Percentiles rank a stretch among this genome's conserved stretches.
These are phyloP conservation scores for Myoxocephalus aenaeus DNA, from an alignment of 2,797 vertebrate genomes.

Conservation along the genomic window DNA sequence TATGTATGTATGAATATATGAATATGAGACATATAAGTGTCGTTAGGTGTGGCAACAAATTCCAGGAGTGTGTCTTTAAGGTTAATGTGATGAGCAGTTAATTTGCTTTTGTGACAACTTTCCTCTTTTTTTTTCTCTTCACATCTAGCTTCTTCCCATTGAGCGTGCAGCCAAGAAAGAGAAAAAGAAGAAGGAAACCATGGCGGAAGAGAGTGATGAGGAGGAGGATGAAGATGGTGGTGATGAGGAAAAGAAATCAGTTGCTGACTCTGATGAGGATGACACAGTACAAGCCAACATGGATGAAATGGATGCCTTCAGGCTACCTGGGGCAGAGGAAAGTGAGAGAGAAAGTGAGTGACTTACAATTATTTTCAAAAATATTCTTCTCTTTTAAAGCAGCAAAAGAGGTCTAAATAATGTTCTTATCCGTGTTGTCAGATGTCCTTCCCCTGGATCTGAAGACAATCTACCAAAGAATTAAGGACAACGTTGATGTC, in stretches of 20 bases:
- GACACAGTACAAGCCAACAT: slow-evolving; percentile 88
- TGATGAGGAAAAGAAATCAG: slow-evolving; percentile 67
- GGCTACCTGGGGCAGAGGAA: slow-evolving; percentile 88
- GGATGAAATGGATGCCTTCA: slow-evolving; percentile 87
- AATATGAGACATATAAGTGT: no score
- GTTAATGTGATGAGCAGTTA: not conserved
- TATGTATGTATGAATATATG: no score
- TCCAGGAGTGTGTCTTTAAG: not conserved
- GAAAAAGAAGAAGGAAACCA: slow-evolving; percentile 74
- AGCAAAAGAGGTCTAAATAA: not conserved
- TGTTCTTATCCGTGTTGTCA: slow-evolving; percentile 55
- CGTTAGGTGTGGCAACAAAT: not conserved
- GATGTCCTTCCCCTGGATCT: slow-evolving; percentile 87
- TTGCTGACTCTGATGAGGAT: slow-evolving; percentile 75
- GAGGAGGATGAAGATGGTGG: slow-evolving; percentile 57
- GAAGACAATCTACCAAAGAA: slow-evolving; percentile 91
- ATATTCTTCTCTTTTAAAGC: not conserved
- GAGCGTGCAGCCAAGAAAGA: slow-evolving; percentile 92
- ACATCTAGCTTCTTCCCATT: slow-evolving; percentile 91
- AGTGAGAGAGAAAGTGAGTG: slow-evolving; percentile 87
- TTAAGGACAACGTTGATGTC: slow-evolving; percentile 94
- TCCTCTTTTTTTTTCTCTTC: slow-evolving; percentile 2
- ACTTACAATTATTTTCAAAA: not conserved
- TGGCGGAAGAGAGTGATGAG: slow-evolving; percentile 73
- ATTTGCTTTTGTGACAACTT: not conserved